Base-by-base conservation (phyloP, 64 coral and sea anemone species). In the Pachyseris speciosa region DNA sequence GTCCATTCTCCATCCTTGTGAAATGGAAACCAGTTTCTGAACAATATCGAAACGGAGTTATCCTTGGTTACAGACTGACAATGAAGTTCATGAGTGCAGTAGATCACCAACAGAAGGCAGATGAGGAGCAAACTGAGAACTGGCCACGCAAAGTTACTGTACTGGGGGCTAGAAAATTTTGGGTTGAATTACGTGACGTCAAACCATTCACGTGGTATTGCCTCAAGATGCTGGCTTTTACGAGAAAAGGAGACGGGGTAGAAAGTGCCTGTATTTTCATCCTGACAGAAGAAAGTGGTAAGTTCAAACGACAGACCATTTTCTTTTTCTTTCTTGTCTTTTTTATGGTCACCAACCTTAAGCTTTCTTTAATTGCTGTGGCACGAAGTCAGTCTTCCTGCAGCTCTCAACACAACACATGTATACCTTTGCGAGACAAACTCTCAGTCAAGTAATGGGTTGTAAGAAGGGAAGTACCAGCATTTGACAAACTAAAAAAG, bases 171-270 rank as follows among this genome's bases (percentile, higher is more conserved):
- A 24, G 32, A 22, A 22, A 13, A 10, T 73, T 28, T 19, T 60
- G 36, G 13, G 50, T 84, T 11, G 66, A 41, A 5, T 41, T 91
- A 39, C 40, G 15, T 42, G 24, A 70, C n/a, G 80, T 91, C 16
- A 57, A 37, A 27, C 39, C 60, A 8, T 64, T 84, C 48, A 84
- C 89, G 17, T 41, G 69, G 24, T 91, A 84, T 74, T 91, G 89
- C 16, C 24, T 91, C 49, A 69, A 47, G 34, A 75, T 91, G 37
- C 10, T 52, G 64, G 61, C 30, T 10, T 86, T 86, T 22, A 71
- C 67, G 15, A 47, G 45, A 25, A 86, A 48, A 24, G 83, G 67
- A 37, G 63, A 86, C 3, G 77, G 77, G 12, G 0, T 13, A 2
- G 50, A 60, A 13, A 80, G 51, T 37, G 24, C 77, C 4, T 90